Evolutionary conservation across 2,113 vertebrate species (phyloP), one percentile per base, ranked within the genome.

Genomic region (Pelodiscus sinensis): DNA sequence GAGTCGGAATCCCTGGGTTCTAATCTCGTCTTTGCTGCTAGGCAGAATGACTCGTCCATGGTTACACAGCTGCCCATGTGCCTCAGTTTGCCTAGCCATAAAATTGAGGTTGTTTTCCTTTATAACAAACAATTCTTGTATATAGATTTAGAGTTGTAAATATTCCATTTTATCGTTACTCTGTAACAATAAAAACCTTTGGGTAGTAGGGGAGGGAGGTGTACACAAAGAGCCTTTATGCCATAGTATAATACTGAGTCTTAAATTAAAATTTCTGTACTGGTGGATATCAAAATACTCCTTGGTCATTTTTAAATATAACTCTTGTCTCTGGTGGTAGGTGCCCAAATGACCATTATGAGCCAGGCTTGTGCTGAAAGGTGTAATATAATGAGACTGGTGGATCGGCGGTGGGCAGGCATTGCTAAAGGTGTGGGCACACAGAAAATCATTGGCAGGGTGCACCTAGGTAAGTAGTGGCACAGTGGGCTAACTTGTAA

Each of bases 331-430:
- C 19, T 91, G 91, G n/a, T n/a, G 65, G 55, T 90, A 99, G 99
- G 99, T 95, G 99, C 99, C 91, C 99, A 99, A 97, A 99, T 99
- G 99, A 99, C 99, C 81, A 99, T 99, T 90, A 99, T 99, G 99
- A 99, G 99, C 97, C 99, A 99, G 90, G 99, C 99, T 2, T 99
- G 99, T 94, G 99, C 99, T 14, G 99, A 99, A 88, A 98, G 99
- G 90, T 99, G 99, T 93, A 99, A 99, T 95, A 99, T 99, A 82
- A 99, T 99, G 99, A 98, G 99, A 79, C 98, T 99, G 96, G 99
- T 99, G 91, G 99, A 99, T 95, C 98, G 99, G 52, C 98, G 99
- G 35, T 99, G 99, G 99, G 99, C 99, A 0, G 99, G 99, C 73
- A 99, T 99, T 3, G 99, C 99, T 16, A 99, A 99, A 94, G 99